Evolutionary conservation across 2,113 vertebrate genomes (phyloP).

Genomic region (Hylia prasina): DNA sequence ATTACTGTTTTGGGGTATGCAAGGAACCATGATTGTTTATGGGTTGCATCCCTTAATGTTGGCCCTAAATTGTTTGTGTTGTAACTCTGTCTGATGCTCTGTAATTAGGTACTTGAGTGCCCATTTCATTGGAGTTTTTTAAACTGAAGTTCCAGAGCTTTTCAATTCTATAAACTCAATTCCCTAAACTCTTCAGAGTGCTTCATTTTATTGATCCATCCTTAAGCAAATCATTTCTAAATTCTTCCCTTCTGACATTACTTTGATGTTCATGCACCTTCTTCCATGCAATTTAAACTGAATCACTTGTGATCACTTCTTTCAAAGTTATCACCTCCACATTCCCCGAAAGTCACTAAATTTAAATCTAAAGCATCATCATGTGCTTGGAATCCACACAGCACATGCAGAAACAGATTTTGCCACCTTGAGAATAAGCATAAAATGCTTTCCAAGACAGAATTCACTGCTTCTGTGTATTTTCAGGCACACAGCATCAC

Average conservation of each 20-base stretch:
- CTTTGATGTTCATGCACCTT: background rate
- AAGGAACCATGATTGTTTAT: background rate
- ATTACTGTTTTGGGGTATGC: background rate
- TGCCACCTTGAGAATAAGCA: background rate
- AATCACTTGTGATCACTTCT: background rate
- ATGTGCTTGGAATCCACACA: background rate
- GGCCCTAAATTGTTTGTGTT: background rate
- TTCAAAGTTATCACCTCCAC: background rate
- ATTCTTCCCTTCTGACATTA: background rate
- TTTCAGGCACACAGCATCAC: background rate
- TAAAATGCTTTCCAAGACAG: background rate
- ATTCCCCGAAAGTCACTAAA: background rate
- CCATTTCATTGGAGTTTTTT: background rate
- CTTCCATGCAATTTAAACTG: background rate
- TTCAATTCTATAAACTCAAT: background rate
- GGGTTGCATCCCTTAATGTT: background rate
- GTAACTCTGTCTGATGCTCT: background rate
- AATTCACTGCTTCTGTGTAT: background rate
- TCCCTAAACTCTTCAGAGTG: background rate
- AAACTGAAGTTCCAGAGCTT: background rate
- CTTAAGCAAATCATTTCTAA: background rate
- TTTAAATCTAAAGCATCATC: background rate
- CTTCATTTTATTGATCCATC: background rate
- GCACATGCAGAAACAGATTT: background rate
- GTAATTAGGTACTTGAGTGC: background rate